These are phyloP conservation scores for Enteromius unitaeniatus DNA, from an alignment of 2,797 vertebrate species.

Conservation along the genomic window DNA sequence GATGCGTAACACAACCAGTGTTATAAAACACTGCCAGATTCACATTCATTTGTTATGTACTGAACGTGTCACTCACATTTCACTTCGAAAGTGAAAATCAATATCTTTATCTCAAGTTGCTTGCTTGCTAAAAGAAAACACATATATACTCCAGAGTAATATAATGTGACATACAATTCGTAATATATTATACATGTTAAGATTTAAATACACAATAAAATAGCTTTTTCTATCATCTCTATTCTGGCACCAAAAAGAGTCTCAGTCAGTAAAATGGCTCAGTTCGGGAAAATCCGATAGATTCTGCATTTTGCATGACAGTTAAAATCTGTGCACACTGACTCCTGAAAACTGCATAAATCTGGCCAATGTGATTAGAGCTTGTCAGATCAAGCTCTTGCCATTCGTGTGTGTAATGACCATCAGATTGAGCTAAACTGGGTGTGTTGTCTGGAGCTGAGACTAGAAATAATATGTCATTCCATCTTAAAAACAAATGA, in stretches of 20 bases:
- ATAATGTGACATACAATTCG: neutral
- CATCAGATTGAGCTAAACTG: neutral
- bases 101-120: neutral
- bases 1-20: neutral
- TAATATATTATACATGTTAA: neutral
- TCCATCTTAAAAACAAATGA: neutral
- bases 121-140: neutral
- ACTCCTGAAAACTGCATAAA: neutral
- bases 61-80: neutral
- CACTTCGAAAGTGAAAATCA: neutral
- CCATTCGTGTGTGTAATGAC: neutral
- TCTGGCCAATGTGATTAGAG: neutral
- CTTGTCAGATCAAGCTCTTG: neutral
- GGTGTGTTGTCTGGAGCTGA: neutral
- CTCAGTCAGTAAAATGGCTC: neutral
- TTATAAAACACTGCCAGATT: neutral
- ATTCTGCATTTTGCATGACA: neutral
- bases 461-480: neutral
- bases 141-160: neutral
- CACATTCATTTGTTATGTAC: too few relatives aligned
- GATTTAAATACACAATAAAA: neutral
- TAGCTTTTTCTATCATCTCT: neutral
- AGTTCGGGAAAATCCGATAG: neutral
- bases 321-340: neutral
- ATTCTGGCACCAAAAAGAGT: neutral